Base-by-base conservation (phyloP, 2,888 invertebrate genomes). In the Dasypogon diadema region DNA sequence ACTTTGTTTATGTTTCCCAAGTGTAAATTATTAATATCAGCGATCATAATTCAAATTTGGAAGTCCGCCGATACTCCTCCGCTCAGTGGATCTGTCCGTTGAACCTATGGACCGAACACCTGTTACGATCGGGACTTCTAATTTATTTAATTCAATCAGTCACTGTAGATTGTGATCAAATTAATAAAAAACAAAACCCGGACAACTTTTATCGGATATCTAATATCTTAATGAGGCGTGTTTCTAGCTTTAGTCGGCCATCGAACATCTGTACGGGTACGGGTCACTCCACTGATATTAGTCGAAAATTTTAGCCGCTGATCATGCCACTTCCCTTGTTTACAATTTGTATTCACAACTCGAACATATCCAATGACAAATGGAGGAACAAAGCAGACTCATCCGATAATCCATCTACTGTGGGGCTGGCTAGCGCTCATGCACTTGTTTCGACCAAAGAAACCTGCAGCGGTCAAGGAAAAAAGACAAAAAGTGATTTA, bases 401-500 rank as follows among this genome's bases (percentile, higher is more conserved):
- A 48, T 37, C 37, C 54, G 70, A 70, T 70, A 70, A 70, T 70
- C 70, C 70, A 54, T 70, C 34, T 21, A 24, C 51, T 51, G 14
- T 48, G 46, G 65, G 14, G 46, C 65, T 54, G 21, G 54, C 54
- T 30, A 16, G 54, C 54, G 54, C 51, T 51, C 54, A 54, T 54
- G 70, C 70, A 70, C 70, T 70, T 70, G 70, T 73, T 73, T 55
- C 56, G 42, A 73, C 42, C 56, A 55, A 73, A 18, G 60, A 74
- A 74, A 74, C 58, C 74, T 60, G 48, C 58, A 58, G 42, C 37
- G 42, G 37, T 63, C 30, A 54, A 48, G 60, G 37, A 42, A 34
- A 55, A 42, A 65, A 58, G n/a, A 74, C 30, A 65, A 54, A 65
- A 77, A 74, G 74, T 77, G 77, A 77, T 77, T 77, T 77, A 77